phyloP scores from a whole-genome alignment of 2,888 invertebrate genomes.

The Agrilus mali region DNA sequence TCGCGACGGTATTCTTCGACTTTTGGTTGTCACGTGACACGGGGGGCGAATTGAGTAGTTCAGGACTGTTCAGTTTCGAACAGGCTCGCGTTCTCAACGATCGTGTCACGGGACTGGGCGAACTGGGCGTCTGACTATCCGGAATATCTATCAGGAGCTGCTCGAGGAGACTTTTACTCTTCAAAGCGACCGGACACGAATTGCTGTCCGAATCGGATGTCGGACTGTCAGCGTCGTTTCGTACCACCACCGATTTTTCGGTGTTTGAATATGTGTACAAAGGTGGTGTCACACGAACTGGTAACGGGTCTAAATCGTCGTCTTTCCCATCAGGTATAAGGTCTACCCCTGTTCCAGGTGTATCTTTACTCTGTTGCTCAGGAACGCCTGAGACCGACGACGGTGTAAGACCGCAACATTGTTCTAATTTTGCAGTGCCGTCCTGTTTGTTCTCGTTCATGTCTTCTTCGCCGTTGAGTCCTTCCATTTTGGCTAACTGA shows the following conservation, averaged over 20 bases:
- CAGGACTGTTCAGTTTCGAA: constrained; percentile 55
- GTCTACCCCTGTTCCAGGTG: constrained; percentile 20
- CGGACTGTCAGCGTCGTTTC: constrained; percentile 26
- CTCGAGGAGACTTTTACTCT: constrained; percentile 52
- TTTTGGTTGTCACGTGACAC: constrained; percentile 12
- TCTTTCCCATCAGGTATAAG: constrained; percentile 19
- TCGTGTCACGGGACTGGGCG: constrained; percentile 31
- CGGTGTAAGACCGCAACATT: constrained; percentile 29
- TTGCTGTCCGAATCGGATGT: constrained; percentile 24
- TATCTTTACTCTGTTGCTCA: constrained; percentile 14
- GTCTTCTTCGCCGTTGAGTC: constrained; percentile 26
- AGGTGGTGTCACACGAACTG: constrained; percentile 59
- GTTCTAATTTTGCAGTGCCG: constrained; percentile 23
- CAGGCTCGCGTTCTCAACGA: constrained; percentile 48
- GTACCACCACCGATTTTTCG: constrained; percentile 38
- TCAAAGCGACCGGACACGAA: constrained; percentile 28
- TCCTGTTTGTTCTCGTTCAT: constrained; percentile 16
- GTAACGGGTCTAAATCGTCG: constrained; percentile 44
- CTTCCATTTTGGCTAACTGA: constrained; percentile 57
- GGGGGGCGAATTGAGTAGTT: constrained; percentile 29
- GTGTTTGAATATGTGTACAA: constrained; percentile 67
- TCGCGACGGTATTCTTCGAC: constrained; percentile 8
- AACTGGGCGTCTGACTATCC: constrained; percentile 27
- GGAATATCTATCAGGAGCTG: constrained; percentile 80
- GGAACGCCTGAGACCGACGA: constrained; percentile 12